phyloP scores from a whole-genome alignment of 2,888 invertebrate species.

The Mesorhabditis spiculigera region DNA sequence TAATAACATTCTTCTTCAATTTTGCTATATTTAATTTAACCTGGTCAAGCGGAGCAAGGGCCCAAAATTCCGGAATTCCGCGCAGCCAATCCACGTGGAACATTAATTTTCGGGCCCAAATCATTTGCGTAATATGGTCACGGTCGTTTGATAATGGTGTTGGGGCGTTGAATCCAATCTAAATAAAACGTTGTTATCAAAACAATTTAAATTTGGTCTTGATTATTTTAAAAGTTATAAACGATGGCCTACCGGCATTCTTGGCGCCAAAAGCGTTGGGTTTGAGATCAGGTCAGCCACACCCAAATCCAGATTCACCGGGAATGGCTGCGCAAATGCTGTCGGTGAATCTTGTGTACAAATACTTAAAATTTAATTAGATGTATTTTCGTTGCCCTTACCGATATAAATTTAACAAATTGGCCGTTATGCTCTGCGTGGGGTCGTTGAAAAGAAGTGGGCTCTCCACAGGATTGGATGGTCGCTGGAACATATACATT shows the following conservation, averaged over 20 bases:
- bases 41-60: not conserved
- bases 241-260: not conserved
- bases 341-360: not conserved
- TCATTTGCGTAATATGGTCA: not conserved
- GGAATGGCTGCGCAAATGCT: not conserved
- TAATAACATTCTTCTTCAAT: too few relatives aligned
- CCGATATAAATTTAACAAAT: too few relatives aligned
- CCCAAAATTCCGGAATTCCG: not conserved
- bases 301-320: not conserved
- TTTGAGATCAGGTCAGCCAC: not conserved
- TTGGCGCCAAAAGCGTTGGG: constrained; percentile 1
- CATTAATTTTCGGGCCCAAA: not conserved
- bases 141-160: not conserved
- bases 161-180: not conserved
- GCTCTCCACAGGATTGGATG: too few relatives aligned
- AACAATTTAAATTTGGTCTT: not conserved
- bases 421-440: too few relatives aligned
- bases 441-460: too few relatives aligned
- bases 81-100: not conserved
- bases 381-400: not conserved
- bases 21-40: not conserved
- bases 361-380: not conserved
- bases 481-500: too few relatives aligned
- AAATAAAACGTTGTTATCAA: not conserved
- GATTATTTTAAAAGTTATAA: not conserved